Evolutionary conservation across 1,140 invertebrate species (phyloP), one percentile per base, ranked within the genome.

Genomic region (Metaphire vulgaris): DNA sequence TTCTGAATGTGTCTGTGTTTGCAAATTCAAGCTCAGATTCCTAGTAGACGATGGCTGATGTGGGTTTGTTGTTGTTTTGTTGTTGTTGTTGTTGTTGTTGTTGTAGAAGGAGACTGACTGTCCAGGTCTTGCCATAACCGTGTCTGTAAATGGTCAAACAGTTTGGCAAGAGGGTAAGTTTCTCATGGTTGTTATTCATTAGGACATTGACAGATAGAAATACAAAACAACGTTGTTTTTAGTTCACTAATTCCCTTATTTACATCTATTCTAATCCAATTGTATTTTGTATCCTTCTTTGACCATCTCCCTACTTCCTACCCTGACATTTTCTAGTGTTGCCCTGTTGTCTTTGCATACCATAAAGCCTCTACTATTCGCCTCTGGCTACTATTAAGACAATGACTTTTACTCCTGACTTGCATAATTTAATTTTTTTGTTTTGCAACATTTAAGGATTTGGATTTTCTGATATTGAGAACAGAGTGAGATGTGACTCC

Each of bases 401-500:
- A 56, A 21, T 56, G 6, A 12, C 41, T 12, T 56, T 72, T 32
- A 33, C 21, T 2, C n/a, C 34, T 72, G 12, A 33, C 34, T 21
- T 0, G 31, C 34, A 31, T 1, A 33, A 33, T 72, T 21, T 21
- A 31, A 12, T 21, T 33, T 72, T 31, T 33, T 72, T 72, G 31
- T 33, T 1, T 32, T n/a, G 26, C 30, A 29, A 2, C 32, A n/a
- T 71, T 33, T 71, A 71, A 89, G 89, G 89, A 41, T 83, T 90
- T 81, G 90, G 90, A 1, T 89, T 85, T 82, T 82, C 89, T 64
- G 89, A 91, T 81, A 76, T 91, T 1, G 90, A 91, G 81, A 90
- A 90, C 77, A 77, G 82, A 56, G 81, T 88, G 2, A 81, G 80
- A 16, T 89, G 89, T 80, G 81, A 80, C 31, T 76, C 84, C n/a